These are phyloP conservation scores for Crotalus horridus DNA, from an alignment of 2,113 vertebrate genomes.

Conservation along the genomic window DNA sequence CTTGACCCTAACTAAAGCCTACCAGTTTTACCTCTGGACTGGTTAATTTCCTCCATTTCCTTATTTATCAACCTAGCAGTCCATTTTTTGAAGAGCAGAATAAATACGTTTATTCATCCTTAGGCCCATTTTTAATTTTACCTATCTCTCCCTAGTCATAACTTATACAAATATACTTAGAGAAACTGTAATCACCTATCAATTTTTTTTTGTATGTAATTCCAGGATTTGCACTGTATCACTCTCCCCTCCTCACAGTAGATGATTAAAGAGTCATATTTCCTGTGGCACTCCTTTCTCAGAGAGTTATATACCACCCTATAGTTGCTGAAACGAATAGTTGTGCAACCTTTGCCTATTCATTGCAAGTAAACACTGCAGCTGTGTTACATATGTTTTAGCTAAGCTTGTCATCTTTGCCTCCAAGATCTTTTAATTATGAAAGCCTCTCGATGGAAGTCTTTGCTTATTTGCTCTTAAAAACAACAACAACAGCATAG, in stretches of 20 bases:
- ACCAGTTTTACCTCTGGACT: background rate
- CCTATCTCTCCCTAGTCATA: background rate
- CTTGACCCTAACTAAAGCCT: background rate
- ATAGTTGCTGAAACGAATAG: conserved; percentile 43
- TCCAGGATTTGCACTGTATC: background rate
- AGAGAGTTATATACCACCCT: conserved; percentile 34
- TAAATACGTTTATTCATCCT: background rate
- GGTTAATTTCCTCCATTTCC: background rate
- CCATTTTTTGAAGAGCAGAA: background rate
- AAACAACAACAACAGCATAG: background rate
- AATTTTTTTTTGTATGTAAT: background rate
- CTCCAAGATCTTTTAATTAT: conserved; percentile 42
- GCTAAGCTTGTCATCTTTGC: conserved; percentile 35
- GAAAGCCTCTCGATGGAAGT: conserved; percentile 22
- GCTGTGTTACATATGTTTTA: conserved; percentile 39
- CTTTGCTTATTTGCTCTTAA: conserved; percentile 29
- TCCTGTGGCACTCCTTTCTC: background rate
- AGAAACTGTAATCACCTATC: background rate
- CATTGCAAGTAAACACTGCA: conserved; percentile 51
- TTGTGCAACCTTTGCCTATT: conserved; percentile 47
- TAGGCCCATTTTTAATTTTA: background rate
- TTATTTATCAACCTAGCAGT: background rate
- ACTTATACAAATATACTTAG: background rate
- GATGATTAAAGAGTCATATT: conserved; percentile 34
- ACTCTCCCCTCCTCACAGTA: background rate